Conservation (phyloP, 2,888 invertebrate genomes). For the Herminia tarsipennalis region DNA sequence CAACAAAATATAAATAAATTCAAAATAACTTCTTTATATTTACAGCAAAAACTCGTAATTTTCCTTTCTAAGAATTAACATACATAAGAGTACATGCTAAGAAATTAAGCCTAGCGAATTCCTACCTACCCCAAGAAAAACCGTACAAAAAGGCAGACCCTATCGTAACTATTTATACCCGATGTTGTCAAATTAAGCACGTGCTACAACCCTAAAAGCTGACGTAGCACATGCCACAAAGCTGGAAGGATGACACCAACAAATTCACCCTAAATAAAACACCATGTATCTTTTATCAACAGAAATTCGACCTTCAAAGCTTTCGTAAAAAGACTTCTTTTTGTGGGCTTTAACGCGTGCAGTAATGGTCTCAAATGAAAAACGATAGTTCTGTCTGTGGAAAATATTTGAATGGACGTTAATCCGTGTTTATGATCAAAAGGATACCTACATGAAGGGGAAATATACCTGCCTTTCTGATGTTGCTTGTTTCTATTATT, state of each 20-base stretch:
- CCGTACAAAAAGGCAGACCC: constrained; percentile 1
- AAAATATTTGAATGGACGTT: constrained; percentile 2
- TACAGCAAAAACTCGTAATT: too few relatives aligned
- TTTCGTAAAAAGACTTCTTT: constrained; percentile 8
- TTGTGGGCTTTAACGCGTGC: constrained; percentile 3
- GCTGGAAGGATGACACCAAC: constrained; percentile 54
- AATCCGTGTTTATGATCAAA: background rate
- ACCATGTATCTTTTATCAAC: constrained; percentile 28
- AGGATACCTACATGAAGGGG: background rate
- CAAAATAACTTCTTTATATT: too few relatives aligned
- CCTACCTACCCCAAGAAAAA: constrained; percentile 1
- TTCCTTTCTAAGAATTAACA: too few relatives aligned
- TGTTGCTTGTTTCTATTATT: too few relatives aligned
- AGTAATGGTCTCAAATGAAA: background rate
- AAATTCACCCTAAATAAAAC: constrained; percentile 58
- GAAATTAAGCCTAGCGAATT: background rate
- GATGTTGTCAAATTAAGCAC: constrained; percentile 34
- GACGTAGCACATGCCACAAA: constrained; percentile 45
- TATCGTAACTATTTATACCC: constrained; percentile 18
- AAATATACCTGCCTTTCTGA: too few relatives aligned
- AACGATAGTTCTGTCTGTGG: constrained; percentile 2
- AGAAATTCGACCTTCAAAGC: constrained; percentile 28
- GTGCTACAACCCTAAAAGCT: constrained; percentile 40
- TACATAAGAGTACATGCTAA: background rate
- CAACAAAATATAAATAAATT: too few relatives aligned